phyloP scores from a whole-genome alignment of 2,888 invertebrate species.

The Drosophila phalerata region DNA sequence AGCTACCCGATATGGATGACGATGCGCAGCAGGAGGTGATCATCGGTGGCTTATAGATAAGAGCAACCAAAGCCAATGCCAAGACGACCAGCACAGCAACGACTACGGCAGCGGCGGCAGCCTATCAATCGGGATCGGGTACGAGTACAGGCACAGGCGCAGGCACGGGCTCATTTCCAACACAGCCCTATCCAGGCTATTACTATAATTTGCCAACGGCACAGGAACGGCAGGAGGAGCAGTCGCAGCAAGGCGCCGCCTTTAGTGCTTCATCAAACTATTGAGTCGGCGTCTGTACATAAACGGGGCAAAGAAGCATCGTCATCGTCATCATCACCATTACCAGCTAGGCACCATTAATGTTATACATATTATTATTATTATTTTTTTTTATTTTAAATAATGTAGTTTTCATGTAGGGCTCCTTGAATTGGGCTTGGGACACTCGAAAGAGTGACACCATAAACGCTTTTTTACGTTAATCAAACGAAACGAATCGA shows the following conservation, averaged over 20 bases:
- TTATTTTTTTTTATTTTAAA: constrained; percentile 47
- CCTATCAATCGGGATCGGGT: constrained; percentile 36
- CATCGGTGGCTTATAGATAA: constrained; percentile 85
- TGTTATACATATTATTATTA: constrained; percentile 39
- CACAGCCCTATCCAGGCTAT: constrained; percentile 56
- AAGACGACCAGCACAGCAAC: constrained; percentile 48
- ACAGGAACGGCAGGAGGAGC: constrained; percentile 45
- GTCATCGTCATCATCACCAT: constrained; percentile 58
- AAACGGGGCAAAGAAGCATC: constrained; percentile 21
- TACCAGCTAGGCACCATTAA: constrained; percentile 63
- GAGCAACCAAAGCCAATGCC: constrained; percentile 66
- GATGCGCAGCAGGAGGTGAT: constrained; percentile 85
- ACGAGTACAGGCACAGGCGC: constrained; percentile 23
- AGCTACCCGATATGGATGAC: constrained; percentile 85
- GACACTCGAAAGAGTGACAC: constrained; percentile 31
- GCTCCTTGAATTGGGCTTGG: constrained; percentile 46
- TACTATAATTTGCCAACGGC: constrained; percentile 56
- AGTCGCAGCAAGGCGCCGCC: constrained; percentile 37
- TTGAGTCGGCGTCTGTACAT: constrained; percentile 56
- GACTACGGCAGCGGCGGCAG: constrained; percentile 45
- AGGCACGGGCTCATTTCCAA: constrained; percentile 29
- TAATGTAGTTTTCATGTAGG: constrained; percentile 49
- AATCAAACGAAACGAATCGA: constrained; percentile 64
- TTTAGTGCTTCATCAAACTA: constrained; percentile 51
- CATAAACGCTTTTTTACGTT: constrained; percentile 67